Evolutionary conservation across 2,888 invertebrate species (phyloP).

Genomic region (Seira sanloemensis): DNA sequence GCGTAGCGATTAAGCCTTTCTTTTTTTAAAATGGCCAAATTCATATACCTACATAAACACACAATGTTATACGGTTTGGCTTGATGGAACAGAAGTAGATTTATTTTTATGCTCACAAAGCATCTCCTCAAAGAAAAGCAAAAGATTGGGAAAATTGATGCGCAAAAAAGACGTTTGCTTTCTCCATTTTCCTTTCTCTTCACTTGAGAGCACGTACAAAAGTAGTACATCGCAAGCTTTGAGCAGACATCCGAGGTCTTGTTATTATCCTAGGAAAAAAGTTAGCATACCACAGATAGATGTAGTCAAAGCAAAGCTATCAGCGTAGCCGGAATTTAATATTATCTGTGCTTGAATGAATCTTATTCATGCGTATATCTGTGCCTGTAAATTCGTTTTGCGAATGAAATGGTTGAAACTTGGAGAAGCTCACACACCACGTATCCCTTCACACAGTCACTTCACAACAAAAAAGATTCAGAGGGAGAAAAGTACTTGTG

Average conservation of each 20-base stretch:
- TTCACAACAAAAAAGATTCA: slow-evolving; percentile 20
- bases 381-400: slow-evolving; percentile 24
- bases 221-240: neutral
- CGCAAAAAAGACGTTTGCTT: slow-evolving; percentile 48
- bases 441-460: no score
- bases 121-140: neutral
- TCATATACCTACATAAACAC: slow-evolving; percentile 5
- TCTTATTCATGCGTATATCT: slow-evolving; percentile 32
- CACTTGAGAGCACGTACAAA: neutral
- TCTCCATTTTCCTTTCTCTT: slow-evolving; percentile 7
- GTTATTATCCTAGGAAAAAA: slow-evolving; percentile 5
- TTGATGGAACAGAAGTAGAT: neutral
- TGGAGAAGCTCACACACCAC: no score
- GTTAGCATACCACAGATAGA: slow-evolving; percentile 29
- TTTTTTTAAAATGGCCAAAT: slow-evolving; percentile 22
- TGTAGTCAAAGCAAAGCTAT: slow-evolving; percentile 48
- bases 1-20: no score
- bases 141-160: slow-evolving; percentile 58
- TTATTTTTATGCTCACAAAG: no score
- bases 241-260: neutral
- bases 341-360: slow-evolving; percentile 52
- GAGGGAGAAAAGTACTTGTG: no score
- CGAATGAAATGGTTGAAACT: neutral
- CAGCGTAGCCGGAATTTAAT: slow-evolving; percentile 47
- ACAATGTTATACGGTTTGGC: slow-evolving; percentile 23